phyloP scores from a whole-genome alignment of 2,888 invertebrate genomes.

The Coenonympha arcania region DNA sequence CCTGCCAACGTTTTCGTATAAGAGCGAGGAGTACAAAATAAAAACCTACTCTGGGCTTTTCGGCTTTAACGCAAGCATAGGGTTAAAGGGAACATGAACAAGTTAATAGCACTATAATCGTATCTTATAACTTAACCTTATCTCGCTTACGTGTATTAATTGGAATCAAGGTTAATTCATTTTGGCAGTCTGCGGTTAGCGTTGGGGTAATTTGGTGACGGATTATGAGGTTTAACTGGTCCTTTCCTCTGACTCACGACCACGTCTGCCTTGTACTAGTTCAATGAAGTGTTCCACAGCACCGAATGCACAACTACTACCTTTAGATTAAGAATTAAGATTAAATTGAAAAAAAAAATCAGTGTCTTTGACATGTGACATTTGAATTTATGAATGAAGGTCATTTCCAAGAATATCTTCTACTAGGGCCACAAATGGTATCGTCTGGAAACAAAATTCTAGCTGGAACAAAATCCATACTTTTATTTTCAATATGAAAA shows the following conservation, averaged over 20 bases:
- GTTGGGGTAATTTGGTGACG: conserved; percentile 45
- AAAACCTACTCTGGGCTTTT: no score
- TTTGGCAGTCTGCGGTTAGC: conserved; percentile 24
- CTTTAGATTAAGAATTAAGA: background rate
- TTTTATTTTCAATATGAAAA: no score
- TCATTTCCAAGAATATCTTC: no score
- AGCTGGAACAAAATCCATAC: no score
- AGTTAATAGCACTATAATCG: background rate
- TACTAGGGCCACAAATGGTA: no score
- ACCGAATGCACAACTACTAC: conserved; percentile 48
- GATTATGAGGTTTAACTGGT: conserved; percentile 53
- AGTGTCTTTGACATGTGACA: background rate
- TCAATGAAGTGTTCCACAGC: conserved; percentile 44
- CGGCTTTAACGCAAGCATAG: no score
- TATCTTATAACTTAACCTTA: background rate
- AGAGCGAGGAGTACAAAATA: no score
- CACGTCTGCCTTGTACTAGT: conserved; percentile 37
- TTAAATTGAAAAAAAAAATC: background rate
- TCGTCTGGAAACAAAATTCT: no score
- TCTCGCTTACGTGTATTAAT: conserved; percentile 14
- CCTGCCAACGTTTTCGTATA: no score
- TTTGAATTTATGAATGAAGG: no score
- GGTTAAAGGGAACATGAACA: background rate
- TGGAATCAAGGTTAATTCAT: conserved; percentile 24
- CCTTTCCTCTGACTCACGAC: conserved; percentile 59